Evolutionary conservation across 2,113 vertebrate species (phyloP).

Genomic region (Grammatotria lemairii): DNA sequence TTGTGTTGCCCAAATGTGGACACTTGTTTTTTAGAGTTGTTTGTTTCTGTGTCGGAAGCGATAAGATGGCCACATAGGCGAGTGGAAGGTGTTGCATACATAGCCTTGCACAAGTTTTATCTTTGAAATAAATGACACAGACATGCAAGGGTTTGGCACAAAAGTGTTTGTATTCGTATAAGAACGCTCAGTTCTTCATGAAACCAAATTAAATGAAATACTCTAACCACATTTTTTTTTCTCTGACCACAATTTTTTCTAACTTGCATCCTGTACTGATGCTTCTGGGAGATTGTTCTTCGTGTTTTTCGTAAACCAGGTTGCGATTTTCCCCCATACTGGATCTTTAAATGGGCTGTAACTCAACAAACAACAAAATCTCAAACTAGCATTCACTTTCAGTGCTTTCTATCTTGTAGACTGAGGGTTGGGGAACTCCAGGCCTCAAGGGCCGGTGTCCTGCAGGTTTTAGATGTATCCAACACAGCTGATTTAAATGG

Average conservation of each 20-base stretch:
- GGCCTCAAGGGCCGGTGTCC: background rate
- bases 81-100: background rate
- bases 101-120: background rate
- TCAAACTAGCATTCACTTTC: fast-evolving
- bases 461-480: background rate
- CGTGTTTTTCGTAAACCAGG: fast-evolving
- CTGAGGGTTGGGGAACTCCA: background rate
- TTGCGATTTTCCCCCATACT: background rate
- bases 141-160: background rate
- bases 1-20: background rate
- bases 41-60: background rate
- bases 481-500: fast-evolving
- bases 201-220: background rate
- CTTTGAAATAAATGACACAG: background rate
- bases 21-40: background rate
- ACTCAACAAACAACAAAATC: background rate
- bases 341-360: background rate
- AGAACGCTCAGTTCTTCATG: background rate
- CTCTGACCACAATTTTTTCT: background rate
- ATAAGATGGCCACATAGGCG: background rate
- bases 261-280: background rate
- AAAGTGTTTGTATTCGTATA: background rate
- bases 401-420: fast-evolving
- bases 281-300: background rate
- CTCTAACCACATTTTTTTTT: background rate